Conservation (phyloP, 2,113 vertebrate genomes). For the Alligator sinensis region DNA sequence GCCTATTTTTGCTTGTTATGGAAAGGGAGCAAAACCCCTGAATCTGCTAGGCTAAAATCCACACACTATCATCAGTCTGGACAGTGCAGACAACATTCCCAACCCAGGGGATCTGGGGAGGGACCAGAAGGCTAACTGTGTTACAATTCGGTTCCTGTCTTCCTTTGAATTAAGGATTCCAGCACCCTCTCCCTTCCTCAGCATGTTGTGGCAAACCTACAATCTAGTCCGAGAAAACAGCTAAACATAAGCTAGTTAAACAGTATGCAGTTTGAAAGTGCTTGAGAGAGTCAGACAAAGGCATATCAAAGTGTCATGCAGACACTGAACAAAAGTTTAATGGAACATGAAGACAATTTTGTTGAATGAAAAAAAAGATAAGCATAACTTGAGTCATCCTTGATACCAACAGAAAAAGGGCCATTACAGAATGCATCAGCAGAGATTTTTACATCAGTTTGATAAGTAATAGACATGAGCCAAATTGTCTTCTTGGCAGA, state of each 20-base stretch:
- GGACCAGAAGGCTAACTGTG: neutral
- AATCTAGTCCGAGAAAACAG: neutral
- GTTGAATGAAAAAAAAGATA: neutral
- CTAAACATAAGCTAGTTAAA: neutral
- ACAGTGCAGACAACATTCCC: neutral
- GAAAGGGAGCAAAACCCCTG: neutral
- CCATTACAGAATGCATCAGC: neutral
- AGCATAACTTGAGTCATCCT: neutral
- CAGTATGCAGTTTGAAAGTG: neutral
- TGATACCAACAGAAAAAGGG: neutral
- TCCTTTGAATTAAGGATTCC: neutral
- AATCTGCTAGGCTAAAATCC: neutral
- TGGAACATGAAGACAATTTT: neutral
- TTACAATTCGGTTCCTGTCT: neutral
- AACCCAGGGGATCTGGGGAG: neutral
- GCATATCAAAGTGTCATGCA: neutral
- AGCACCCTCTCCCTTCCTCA: neutral
- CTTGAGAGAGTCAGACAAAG: neutral
- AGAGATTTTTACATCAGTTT: neutral
- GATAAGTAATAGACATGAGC: neutral
- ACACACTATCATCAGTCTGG: neutral
- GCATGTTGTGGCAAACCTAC: neutral
- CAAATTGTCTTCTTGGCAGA: neutral
- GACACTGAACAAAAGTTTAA: neutral
- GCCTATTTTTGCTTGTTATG: rapidly evolving